Base-by-base conservation (phyloP, 2,888 invertebrate species). In the Scaptomyza polygonia region DNA sequence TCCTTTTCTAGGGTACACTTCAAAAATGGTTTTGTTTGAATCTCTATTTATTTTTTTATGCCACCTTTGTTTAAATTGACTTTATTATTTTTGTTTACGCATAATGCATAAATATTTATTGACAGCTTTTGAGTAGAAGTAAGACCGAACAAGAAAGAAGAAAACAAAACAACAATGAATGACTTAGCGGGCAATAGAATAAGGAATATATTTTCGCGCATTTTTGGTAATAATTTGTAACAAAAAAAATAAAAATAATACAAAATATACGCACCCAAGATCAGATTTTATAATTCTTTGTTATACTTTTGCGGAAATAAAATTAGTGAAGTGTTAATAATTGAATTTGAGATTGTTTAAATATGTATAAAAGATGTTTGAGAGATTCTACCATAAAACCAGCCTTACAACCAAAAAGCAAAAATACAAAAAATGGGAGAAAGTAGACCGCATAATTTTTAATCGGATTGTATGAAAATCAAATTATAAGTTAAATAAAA, bases 21-120 rank as follows among this genome's bases (percentile, higher is more conserved):
- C 61, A 71, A 54, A 72, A 65, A 69, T 62, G 69, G 51, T 54
- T 71, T 79, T 80, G 44, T 66, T 68, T 61, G 40, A 39, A 39
- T n/a, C n/a, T n/a, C n/a, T 39, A 16, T 8, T 27, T 7, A 42
- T 51, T 55, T 53, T 55, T 51, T 57, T 59, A 65, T 54, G 29
- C 45, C 63, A 44, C 55, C 65, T 79, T 69, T 74, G 52, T 55
- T 32, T 42, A 68, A 51, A 77, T 39, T 84, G 85, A 85, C 85
- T 86, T 86, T 72, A 72, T 78, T 79, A 77, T 85, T 83, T 80
- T 80, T 77, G 75, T 75, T 78, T 75, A 57, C 61, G 62, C 67
- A 70, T 67, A 59, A 61, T 68, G 72, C 71, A 72, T 72, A 79
- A 85, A 85, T 85, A 76, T 80, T 79, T 80, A 82, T 80, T 85